Evolutionary conservation across 2,113 vertebrate species (phyloP), one percentile per base, ranked within the genome.

Genomic region (Cinclus mexicanus): DNA sequence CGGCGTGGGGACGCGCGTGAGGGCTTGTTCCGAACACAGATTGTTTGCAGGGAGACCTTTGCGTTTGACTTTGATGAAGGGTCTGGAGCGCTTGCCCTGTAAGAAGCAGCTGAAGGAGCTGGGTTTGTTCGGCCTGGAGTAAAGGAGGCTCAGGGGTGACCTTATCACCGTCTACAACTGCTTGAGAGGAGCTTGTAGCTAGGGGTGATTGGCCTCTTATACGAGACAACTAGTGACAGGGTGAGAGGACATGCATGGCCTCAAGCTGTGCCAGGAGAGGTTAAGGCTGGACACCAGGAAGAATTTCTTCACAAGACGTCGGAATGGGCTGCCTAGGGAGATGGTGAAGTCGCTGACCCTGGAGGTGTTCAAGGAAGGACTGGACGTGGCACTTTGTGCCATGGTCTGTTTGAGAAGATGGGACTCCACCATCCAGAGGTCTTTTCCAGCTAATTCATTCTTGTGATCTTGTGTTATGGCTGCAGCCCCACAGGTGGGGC

Each of bases 91-190:
- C 31, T 26, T 12, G 31, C 26, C 25, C 7, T 8, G 11, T 35
- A 42, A 37, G 22, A 22, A 23, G 26, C 6, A 14, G 26, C 59
- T 28, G 59, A 44, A 35, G 42, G 9, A 53, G 46, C 28, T n/a
- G 28, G 16, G 19, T 12, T 10, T 21, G 57, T 14, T 49, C n/a
- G 37, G 35, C 21, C 8, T 37, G 52, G 22, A 23, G 42, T 13
- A 39, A 9, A 70, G n/a, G 31, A 57, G 42, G 22, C 22, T 57
- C 25, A 6, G 31, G 31, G 22, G 42, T 5, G 12, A 11, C 44
- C 3, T 57, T 41, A 7, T 4, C 22, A 1, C 56, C 25, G 3
- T n/a, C 11, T 7, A 2, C 17, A 13, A 0, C 2, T 28, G 1
- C 44, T 44, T 26, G 44, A 56, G 5, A 65, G 31, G 16, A 33